These are phyloP conservation scores for Chaetodon trifascialis DNA, from an alignment of 2,113 vertebrate species.

Conservation along the genomic window DNA sequence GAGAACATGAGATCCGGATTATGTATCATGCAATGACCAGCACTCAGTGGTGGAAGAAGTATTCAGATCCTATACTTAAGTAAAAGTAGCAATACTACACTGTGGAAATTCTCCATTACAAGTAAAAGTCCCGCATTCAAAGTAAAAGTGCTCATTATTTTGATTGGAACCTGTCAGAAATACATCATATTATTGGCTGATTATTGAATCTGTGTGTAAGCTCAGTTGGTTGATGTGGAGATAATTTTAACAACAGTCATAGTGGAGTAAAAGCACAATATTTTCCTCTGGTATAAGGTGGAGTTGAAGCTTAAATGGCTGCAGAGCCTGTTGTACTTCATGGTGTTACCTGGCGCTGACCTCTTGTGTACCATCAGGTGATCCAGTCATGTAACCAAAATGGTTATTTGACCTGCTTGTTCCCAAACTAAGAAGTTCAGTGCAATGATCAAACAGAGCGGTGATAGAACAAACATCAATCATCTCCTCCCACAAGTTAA, in stretches of 20 bases:
- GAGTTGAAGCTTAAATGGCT: not conserved
- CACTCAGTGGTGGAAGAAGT: not conserved
- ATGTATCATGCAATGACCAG: constrained; percentile 3
- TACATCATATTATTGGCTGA: not conserved
- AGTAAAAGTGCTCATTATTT: not conserved
- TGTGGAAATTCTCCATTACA: not conserved
- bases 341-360: too few relatives aligned
- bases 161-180: not conserved
- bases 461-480: too few relatives aligned
- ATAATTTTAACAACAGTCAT: too few relatives aligned
- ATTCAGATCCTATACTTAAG: not conserved
- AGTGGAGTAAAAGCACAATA: not conserved
- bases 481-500: too few relatives aligned
- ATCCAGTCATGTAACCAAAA: too few relatives aligned
- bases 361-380: too few relatives aligned
- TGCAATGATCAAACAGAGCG: too few relatives aligned
- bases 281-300: too few relatives aligned
- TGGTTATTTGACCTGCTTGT: too few relatives aligned
- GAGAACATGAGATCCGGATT: constrained; percentile 2
- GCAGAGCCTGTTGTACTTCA: not conserved
- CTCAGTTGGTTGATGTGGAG: too few relatives aligned
- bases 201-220: not conserved
- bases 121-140: not conserved
- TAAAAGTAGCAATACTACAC: not conserved
- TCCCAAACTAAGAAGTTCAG: too few relatives aligned